Conservation (phyloP, 2,113 vertebrate genomes). For the Merops nubicus region DNA sequence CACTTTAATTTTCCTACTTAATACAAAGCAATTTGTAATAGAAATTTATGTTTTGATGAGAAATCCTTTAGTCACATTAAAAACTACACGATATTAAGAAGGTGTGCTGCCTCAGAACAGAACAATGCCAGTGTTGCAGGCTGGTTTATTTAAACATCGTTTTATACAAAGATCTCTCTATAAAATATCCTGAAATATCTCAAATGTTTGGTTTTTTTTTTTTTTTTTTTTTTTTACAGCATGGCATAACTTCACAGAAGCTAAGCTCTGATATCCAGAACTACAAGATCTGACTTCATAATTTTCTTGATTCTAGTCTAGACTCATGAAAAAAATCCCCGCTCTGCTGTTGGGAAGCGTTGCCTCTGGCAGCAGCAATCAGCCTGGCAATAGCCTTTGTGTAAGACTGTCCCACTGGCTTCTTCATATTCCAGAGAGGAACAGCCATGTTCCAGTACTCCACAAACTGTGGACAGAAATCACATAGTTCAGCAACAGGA, state of each 20-base stretch:
- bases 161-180: not conserved
- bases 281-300: not conserved
- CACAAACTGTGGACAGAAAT: not conserved
- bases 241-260: not conserved
- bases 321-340: not conserved
- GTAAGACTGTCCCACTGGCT: not conserved
- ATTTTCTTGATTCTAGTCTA: not conserved
- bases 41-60: not conserved
- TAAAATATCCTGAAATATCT: not conserved
- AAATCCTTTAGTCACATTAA: not conserved
- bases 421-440: not conserved
- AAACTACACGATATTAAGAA: not conserved
- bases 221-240: not conserved
- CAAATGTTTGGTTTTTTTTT: not conserved
- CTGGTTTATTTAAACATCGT: not conserved
- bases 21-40: not conserved
- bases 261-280: not conserved
- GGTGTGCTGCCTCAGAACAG: not conserved
- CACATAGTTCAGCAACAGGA: not conserved
- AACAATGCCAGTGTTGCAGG: not conserved
- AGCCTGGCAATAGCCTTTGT: not conserved
- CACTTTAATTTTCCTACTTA: not conserved
- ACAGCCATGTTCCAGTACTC: not conserved
- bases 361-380: not conserved
- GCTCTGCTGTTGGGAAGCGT: not conserved